Base-by-base conservation (phyloP, 2,113 vertebrate species). In the Centropus bengalensis region DNA sequence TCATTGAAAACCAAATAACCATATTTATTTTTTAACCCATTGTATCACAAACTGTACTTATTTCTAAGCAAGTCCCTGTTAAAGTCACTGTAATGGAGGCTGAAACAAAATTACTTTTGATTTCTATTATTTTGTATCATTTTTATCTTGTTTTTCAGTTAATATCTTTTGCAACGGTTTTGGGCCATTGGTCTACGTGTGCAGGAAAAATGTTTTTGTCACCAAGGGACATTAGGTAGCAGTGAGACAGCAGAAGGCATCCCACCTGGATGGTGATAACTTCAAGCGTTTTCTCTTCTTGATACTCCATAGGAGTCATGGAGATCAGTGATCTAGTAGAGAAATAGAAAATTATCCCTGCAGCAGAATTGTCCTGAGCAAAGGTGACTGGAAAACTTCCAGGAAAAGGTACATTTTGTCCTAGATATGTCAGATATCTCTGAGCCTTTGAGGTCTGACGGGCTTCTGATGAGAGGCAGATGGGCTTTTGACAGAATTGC, bases 301-400 rank as follows among this genome's bases (percentile, higher is more conserved):
- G 2, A 21, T 40, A 12, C 11, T 6, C 15, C 4, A 1, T 22
- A 40, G 30, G 23, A 54, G 8, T 1, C 9, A 1, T 44, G 24
- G 36, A n/a, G 49, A 88, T n/a, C 33, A 38, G n/a, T 0, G 1
- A 10, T 14, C 23, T 36, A 74, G 27, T 2, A 58, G 17, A 45
- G 10, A 84, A 51, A 32, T 30, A 47, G 26, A 69, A 78, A 74
- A 49, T 44, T 26, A 24, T 56, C 9, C 27, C 36, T 16, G 8
- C 17, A 74, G 32, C 18, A 86, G n/a, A 60, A 63, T 54, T 83
- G 22, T 78, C 42, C 24, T 51, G 15, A 70, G 23, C 18, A 86
- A 79, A 73, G 11, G 5, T 66, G n/a, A 32, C 24, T 44, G 38
- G 45, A 94, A 93, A 23, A 14, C 15, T 30, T 51, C 4, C 24